Base-by-base conservation (phyloP, 2,113 vertebrate genomes). In the Thunnus thynnus region DNA sequence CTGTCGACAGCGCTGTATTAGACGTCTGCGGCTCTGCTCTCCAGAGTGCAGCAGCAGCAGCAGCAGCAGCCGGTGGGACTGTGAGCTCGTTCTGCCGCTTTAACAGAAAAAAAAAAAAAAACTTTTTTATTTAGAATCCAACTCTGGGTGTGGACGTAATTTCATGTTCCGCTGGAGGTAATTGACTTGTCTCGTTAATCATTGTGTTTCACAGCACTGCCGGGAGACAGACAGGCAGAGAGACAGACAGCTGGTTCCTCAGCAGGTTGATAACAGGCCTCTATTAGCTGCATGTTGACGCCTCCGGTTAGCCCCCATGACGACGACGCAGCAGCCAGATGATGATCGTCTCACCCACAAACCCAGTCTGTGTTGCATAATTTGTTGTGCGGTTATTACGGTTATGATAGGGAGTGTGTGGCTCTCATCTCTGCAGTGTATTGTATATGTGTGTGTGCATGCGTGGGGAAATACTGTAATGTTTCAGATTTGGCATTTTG, bases 211-310 rank as follows among this genome's bases (percentile, higher is more conserved):
- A 62, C 12, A n/a, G n/a, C 44, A 46, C n/a, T 60, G 64, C 67
- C 36, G 13, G 36, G 36, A 64, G 72, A 69, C 56, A 66, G 52
- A 44, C 60, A 67, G 58, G 46, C 8, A 54, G 27, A n/a, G 1
- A 30, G 76, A 55, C 32, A 32, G 78, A 36, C 51, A 50, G 72
- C 25, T 57, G 47, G 54, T 55, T 57, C 25, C 46, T 44, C 47
- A 52, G 58, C 71, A 63, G 71, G 47, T 44, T 62, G 58, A 73
- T 41, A 62, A 41, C 71, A 44, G 58, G 20, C 67, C 57, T 64
- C 75, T 63, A 87, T 80, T 80, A 85, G 72, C 65, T 80, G 44
- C 69, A 44, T 77, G 85, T 83, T 83, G 76, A 83, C 18, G 79
- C 85, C 79, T 56, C 62, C 25, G 48, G 72, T 77, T 32, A 6